These are phyloP conservation scores for Drosophila sulfurigaster DNA, from an alignment of 1,140 invertebrate genomes.

Conservation along the genomic window DNA sequence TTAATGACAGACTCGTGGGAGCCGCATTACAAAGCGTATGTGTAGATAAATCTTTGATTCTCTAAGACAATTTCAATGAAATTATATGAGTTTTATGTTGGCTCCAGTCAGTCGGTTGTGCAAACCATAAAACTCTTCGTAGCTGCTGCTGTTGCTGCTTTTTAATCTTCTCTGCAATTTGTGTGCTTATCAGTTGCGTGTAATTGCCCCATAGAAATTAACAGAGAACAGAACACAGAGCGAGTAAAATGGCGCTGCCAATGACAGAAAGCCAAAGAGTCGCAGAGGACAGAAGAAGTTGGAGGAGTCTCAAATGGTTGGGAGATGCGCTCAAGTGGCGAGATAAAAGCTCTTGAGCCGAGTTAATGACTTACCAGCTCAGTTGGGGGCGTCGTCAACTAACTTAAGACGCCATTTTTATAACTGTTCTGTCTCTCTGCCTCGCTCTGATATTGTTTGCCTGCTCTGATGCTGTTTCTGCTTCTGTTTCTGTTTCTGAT, in stretches of 20 bases:
- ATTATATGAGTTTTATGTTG: conserved; percentile 65
- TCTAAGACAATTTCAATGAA: conserved; percentile 33
- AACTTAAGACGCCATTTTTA: conserved; percentile 81
- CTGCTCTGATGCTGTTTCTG: conserved; percentile 3
- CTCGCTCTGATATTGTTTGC: neutral
- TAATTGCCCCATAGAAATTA: conserved; percentile 79
- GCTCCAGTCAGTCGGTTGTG: conserved; percentile 58
- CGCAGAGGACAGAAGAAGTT: neutral
- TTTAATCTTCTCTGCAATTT: conserved; percentile 64
- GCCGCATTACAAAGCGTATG: neutral
- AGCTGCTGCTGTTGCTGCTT: conserved; percentile 44
- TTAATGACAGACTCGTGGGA: conserved; percentile 9
- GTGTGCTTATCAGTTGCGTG: conserved; percentile 75
- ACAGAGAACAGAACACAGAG: conserved; percentile 29
- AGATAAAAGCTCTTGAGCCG: conserved; percentile 80
- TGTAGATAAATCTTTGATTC: conserved; percentile 36
- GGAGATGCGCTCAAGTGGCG: conserved; percentile 72
- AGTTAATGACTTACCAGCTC: conserved; percentile 76
- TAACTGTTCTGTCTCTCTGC: conserved; percentile 21
- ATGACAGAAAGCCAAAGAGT: conserved; percentile 37
- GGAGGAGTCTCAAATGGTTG: neutral
- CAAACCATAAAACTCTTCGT: conserved; percentile 54
- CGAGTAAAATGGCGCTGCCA: conserved; percentile 68
- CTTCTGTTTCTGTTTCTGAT: conserved; percentile 35
- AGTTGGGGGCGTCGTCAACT: conserved; percentile 51